Percentiles rank a stretch among this genome's conserved stretches.
Conservation (phyloP, 2,797 vertebrate genomes). For the Meriones psammophilus region DNA sequence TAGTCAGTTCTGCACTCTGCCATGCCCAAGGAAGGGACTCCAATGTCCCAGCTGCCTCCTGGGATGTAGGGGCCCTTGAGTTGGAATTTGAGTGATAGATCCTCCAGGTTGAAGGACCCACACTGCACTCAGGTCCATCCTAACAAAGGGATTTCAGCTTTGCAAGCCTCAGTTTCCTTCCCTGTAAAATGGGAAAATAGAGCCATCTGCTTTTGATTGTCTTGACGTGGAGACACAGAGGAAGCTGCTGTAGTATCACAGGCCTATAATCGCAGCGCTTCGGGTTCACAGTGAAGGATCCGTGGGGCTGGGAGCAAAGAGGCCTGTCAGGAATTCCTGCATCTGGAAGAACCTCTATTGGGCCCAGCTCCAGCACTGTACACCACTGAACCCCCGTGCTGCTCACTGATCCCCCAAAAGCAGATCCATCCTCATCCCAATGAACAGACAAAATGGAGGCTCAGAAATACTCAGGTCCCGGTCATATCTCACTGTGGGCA, state of each 20-base stretch:
- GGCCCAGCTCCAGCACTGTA: background rate
- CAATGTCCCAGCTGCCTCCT: background rate
- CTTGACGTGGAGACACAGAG: background rate
- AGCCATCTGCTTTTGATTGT: background rate
- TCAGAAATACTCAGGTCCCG: background rate
- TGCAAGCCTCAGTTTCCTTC: slow-evolving; percentile 9
- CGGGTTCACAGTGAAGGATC: background rate
- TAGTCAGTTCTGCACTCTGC: background rate
- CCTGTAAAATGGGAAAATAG: slow-evolving; percentile 21
- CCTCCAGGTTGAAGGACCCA: background rate
- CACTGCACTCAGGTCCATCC: background rate
- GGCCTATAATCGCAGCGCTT: background rate
- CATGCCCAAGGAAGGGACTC: background rate
- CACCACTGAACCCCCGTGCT: background rate
- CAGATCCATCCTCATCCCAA: background rate
- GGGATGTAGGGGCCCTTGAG: background rate
- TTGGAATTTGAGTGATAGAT: background rate
- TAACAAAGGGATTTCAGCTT: background rate
- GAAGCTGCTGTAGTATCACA: background rate
- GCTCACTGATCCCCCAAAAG: background rate
- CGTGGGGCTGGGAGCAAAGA: background rate
- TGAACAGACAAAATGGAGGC: slow-evolving; percentile 46
- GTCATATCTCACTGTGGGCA: background rate
- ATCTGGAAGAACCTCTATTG: background rate
- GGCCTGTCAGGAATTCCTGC: background rate